These are phyloP conservation scores for Argyra leucocephala DNA, from an alignment of 2,888 invertebrate species.

Conservation along the genomic window DNA sequence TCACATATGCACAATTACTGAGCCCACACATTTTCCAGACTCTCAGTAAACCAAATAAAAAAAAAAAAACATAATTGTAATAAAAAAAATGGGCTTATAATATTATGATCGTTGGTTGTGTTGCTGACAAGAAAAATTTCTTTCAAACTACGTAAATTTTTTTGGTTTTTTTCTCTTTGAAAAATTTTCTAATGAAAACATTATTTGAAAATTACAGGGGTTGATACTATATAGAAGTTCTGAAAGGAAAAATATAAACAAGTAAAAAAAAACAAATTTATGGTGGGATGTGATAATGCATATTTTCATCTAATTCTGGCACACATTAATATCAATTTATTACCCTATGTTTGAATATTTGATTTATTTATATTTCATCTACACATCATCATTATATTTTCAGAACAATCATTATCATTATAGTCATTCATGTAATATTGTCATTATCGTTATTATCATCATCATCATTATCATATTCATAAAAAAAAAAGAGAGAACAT, in stretches of 20 bases:
- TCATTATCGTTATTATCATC: background rate
- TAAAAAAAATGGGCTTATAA: no score
- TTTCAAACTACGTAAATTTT: no score
- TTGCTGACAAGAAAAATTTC: no score
- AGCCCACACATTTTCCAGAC: no score
- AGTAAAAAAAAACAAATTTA: no score
- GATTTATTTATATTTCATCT: background rate
- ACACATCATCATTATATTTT: background rate
- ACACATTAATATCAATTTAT: conserved; percentile 4
- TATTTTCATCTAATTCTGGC: background rate
- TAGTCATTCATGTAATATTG: background rate
- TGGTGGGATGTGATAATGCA: conserved; percentile 1
- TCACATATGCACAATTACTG: background rate
- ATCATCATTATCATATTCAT: background rate
- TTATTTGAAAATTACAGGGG: background rate
- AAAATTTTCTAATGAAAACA: background rate
- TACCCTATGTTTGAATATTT: background rate
- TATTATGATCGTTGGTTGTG: no score
- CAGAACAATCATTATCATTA: background rate
- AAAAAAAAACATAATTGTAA: no score
- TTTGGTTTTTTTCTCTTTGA: background rate
- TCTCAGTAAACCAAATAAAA: no score
- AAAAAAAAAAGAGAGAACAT: background rate
- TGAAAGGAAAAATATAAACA: background rate
- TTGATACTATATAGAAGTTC: background rate